These are phyloP conservation scores for Eutrigla gurnardus DNA, from an alignment of 2,797 vertebrate species.

Conservation along the genomic window DNA sequence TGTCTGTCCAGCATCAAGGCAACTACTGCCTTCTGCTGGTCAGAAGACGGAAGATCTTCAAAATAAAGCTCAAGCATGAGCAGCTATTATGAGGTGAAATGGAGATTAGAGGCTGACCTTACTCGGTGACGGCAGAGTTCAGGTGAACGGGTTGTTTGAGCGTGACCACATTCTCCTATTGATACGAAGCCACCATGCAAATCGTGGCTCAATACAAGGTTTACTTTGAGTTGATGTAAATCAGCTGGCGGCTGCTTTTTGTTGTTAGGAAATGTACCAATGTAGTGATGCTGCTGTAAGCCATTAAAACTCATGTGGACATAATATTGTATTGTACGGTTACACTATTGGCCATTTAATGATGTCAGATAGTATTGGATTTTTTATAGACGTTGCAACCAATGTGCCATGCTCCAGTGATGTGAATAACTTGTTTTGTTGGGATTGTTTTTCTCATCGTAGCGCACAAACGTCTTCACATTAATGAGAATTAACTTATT, in stretches of 20 bases:
- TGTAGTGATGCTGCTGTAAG: not conserved
- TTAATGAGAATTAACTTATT: not conserved
- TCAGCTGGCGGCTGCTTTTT: not conserved
- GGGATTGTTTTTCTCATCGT: not conserved
- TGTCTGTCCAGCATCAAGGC: not conserved
- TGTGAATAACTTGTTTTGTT: not conserved
- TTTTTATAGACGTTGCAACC: conserved; percentile 12
- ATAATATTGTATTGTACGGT: not conserved
- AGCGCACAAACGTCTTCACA: too few species aligned
- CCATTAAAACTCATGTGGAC: not conserved
- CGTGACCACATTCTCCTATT: not conserved
- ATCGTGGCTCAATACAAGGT: not conserved
- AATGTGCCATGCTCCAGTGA: conserved; percentile 12
- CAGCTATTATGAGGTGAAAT: not conserved
- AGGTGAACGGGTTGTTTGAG: not conserved
- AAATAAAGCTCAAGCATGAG: too few species aligned
- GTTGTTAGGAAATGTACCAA: not conserved
- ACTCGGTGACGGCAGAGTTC: not conserved
- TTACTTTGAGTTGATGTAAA: not conserved
- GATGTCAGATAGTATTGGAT: not conserved
- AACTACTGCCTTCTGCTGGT: conserved; percentile 52
- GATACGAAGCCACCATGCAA: not conserved
- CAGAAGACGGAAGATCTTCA: not conserved
- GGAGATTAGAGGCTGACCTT: not conserved
- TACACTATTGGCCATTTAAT: not conserved